Conservation (phyloP, 1,140 invertebrate species). For the Camponotus vicinus region DNA sequence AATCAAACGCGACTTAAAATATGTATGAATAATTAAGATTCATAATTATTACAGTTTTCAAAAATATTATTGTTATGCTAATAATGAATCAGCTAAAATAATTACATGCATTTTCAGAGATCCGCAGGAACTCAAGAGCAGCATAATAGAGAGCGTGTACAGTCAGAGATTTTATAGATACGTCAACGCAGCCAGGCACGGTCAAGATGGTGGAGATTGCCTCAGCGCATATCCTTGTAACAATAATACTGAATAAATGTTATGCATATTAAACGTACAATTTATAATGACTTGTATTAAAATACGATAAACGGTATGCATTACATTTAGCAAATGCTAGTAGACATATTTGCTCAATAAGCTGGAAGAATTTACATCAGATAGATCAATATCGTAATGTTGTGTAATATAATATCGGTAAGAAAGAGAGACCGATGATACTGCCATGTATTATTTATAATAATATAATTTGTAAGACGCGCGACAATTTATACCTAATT, state of each 20-base stretch:
- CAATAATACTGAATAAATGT: slow-evolving; percentile 85
- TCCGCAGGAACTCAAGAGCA: slow-evolving; percentile 90
- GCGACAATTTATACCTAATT: slow-evolving; percentile 6
- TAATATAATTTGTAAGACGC: background rate
- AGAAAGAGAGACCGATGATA: background rate
- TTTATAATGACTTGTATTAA: background rate
- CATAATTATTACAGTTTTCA: background rate
- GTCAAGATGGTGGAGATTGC: slow-evolving; percentile 93
- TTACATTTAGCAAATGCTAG: background rate
- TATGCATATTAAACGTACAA: background rate
- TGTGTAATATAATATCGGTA: background rate
- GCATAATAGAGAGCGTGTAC: slow-evolving; percentile 88
- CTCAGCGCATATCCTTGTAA: slow-evolving; percentile 90
- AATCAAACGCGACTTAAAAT: slow-evolving; percentile 1
- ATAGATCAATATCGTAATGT: slow-evolving; percentile 5
- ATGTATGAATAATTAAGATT: slow-evolving; percentile 2
- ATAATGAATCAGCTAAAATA: background rate
- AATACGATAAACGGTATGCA: background rate
- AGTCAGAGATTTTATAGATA: slow-evolving; percentile 93
- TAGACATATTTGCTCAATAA: slow-evolving; percentile 43
- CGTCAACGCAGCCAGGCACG: slow-evolving; percentile 92
- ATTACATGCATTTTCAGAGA: slow-evolving; percentile 87
- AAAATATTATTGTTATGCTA: background rate
- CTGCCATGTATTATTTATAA: slow-evolving; percentile 47
- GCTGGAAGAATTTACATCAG: background rate